phyloP scores from a whole-genome alignment of 2,888 invertebrate genomes.

The Scaptomyza tumidula region DNA sequence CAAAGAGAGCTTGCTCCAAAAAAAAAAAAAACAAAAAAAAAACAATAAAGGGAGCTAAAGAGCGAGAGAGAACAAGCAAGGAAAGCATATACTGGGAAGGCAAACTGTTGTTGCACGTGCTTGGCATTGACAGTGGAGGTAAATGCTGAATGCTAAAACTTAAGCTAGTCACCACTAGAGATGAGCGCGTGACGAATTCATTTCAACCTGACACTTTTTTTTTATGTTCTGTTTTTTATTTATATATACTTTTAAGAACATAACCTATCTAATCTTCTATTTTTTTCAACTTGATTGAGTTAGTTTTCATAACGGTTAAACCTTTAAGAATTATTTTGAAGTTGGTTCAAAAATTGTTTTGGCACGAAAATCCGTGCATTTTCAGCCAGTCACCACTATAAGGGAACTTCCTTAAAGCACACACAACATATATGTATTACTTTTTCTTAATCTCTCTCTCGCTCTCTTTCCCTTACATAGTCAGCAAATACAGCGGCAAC shows the following conservation, averaged over 20 bases:
- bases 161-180: conserved; percentile 13
- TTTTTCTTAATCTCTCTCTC: conserved; percentile 1
- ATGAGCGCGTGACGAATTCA: not conserved
- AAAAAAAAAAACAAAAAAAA: conserved; percentile 6
- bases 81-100: conserved; percentile 31
- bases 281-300: not conserved
- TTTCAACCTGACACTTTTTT: not conserved
- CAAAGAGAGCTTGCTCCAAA: conserved; percentile 36
- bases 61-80: conserved; percentile 15
- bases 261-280: not conserved
- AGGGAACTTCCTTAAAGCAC: conserved; percentile 25
- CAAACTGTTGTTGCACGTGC: conserved; percentile 60
- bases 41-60: not conserved
- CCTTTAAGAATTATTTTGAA: too few relatives aligned
- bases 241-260: not conserved
- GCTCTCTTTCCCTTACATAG: conserved; percentile 17
- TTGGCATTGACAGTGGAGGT: conserved; percentile 66
- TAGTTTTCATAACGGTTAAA: too few relatives aligned
- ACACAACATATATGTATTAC: not conserved
- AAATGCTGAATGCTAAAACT: conserved; percentile 35
- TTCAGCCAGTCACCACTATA: conserved; percentile 6
- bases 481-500: conserved; percentile 31
- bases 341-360: not conserved
- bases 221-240: not conserved
- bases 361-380: not conserved